These are phyloP conservation scores for Pluvianellus socialis DNA, from an alignment of 2,113 vertebrate species.

Conservation along the genomic window DNA sequence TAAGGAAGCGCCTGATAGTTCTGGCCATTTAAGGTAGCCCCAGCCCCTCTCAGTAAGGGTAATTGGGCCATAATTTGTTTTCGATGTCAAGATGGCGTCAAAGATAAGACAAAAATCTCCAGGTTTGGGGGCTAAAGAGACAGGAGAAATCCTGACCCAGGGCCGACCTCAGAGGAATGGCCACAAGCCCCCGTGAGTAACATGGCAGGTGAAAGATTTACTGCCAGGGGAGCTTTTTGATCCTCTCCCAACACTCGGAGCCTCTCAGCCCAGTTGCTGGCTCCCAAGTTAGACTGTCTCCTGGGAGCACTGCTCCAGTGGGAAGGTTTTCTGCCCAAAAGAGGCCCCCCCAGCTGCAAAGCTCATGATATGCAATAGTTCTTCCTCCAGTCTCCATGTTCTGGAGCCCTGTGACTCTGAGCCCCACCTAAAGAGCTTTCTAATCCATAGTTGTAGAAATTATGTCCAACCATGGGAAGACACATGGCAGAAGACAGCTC, in stretches of 20 bases:
- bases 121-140: constrained; percentile 66
- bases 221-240: constrained; percentile 65
- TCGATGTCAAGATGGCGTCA: constrained; percentile 75
- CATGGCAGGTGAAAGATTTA: constrained; percentile 73
- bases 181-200: constrained; percentile 59
- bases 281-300: constrained; percentile 39
- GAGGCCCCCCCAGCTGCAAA: neutral
- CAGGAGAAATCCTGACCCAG: constrained; percentile 72
- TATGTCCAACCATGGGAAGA: neutral
- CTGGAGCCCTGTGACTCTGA: neutral
- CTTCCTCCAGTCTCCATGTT: neutral
- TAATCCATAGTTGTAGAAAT: neutral
- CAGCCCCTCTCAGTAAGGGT: constrained; percentile 13
- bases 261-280: neutral
- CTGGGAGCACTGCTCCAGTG: neutral
- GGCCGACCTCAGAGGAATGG: constrained; percentile 67
- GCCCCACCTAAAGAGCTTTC: neutral
- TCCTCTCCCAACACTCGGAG: constrained; percentile 45
- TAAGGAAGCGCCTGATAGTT: constrained; percentile 37
- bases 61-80: constrained; percentile 74
- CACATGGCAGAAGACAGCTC: neutral
- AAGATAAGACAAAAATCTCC: constrained; percentile 71
- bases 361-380: neutral
- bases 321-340: neutral
- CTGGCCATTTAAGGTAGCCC: constrained; percentile 53